A percentile compares a stretch with the other conserved stretches of the same genome.
Evolutionary conservation across 2,797 vertebrate genomes (phyloP).

Genomic region (Austrolebias charrua): DNA sequence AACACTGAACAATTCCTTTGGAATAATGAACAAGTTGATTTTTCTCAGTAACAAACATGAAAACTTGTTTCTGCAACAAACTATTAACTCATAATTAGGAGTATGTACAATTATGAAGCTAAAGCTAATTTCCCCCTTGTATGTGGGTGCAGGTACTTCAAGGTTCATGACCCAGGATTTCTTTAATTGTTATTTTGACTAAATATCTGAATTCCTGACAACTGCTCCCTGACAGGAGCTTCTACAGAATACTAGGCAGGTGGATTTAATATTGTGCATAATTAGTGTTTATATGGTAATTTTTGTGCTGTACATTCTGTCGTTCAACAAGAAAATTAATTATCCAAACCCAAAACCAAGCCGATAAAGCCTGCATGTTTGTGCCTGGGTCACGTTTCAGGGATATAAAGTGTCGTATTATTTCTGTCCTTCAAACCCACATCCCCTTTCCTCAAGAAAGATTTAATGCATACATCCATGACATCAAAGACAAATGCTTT

Average conservation of each 20-base stretch:
- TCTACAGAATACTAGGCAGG: neutral
- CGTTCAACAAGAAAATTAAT: constrained; percentile 11
- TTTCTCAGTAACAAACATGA: neutral
- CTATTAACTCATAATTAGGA: constrained; percentile 1
- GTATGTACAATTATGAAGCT: neutral
- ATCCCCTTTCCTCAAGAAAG: constrained; percentile 1
- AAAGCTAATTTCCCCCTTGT: neutral
- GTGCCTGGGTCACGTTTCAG: neutral
- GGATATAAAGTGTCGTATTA: neutral
- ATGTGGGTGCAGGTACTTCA: neutral
- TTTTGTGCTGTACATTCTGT: constrained; percentile 9
- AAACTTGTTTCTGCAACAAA: constrained; percentile 4
- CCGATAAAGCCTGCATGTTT: neutral
- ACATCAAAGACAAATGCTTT: constrained; percentile 34
- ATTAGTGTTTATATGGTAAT: constrained; percentile 4
- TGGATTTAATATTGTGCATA: neutral
- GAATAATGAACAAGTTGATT: neutral
- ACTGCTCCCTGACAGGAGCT: neutral
- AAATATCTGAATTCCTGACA: neutral
- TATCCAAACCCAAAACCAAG: neutral
- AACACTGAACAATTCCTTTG: constrained; percentile 1
- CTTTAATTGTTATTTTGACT: neutral
- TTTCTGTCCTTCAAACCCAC: constrained; percentile 16
- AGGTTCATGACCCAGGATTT: neutral
- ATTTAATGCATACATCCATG: constrained; percentile 10